phyloP scores from a whole-genome alignment of 2,888 invertebrate genomes.

The Elgonia sp. region DNA sequence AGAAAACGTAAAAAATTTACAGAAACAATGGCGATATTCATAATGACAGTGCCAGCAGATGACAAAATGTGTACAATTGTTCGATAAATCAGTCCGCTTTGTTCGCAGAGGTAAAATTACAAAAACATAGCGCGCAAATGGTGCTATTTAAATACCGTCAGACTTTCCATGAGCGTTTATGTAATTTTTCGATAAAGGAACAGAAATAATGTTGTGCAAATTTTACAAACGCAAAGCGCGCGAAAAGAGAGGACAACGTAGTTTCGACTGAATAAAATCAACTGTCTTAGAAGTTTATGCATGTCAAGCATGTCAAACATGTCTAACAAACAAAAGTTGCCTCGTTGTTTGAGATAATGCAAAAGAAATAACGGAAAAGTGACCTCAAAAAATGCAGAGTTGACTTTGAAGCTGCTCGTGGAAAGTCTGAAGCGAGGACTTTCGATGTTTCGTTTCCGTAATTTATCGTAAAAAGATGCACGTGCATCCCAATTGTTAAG shows the following conservation, averaged over 20 bases:
- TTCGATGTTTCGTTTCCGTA: not conserved
- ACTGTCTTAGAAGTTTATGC: constrained; percentile 50
- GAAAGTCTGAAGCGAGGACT: constrained; percentile 7
- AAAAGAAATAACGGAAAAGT: constrained; percentile 31
- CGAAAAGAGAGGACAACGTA: not conserved
- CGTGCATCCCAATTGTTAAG: not conserved
- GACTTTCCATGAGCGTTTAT: constrained; percentile 35
- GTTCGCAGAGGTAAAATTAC: no score
- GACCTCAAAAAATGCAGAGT: not conserved
- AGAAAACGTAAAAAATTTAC: constrained; percentile 82
- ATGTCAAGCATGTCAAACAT: constrained; percentile 57
- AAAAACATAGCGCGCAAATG: not conserved
- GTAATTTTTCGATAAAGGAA: constrained; percentile 36
- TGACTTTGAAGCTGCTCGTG: not conserved
- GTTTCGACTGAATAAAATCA: constrained; percentile 32
- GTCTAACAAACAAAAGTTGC: constrained; percentile 50
- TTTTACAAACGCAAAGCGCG: not conserved
- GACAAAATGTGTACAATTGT: constrained; percentile 56
- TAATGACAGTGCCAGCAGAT: constrained; percentile 11
- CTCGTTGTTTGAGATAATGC: constrained; percentile 4
- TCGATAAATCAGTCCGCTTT: constrained; percentile 49
- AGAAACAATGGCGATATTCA: constrained; percentile 32
- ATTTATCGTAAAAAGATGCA: not conserved
- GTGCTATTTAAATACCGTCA: constrained; percentile 21
- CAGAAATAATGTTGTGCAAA: constrained; percentile 22